Conservation (phyloP, 1,140 invertebrate species). For the Aethina tumida region DNA sequence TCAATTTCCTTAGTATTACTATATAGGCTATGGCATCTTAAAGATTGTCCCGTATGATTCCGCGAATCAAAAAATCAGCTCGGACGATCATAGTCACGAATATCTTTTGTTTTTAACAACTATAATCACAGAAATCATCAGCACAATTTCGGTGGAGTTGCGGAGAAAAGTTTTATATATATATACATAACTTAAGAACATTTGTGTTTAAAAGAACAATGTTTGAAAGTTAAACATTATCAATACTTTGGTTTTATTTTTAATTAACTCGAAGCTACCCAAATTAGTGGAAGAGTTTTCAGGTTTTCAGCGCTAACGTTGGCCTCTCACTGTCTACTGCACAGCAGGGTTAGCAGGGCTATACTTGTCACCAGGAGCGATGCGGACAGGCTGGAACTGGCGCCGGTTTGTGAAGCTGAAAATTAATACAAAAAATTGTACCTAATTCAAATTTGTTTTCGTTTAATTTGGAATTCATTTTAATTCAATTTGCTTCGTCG, state of each 20-base stretch:
- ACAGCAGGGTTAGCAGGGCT: conserved; percentile 9
- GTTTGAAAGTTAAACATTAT: background rate
- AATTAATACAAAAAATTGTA: conserved; percentile 1
- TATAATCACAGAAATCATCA: too few species aligned
- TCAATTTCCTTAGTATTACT: too few species aligned
- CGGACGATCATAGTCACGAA: too few species aligned
- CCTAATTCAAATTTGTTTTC: background rate
- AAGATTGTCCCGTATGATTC: too few species aligned
- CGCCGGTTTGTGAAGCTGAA: conserved; percentile 12
- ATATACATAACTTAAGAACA: conserved; percentile 5
- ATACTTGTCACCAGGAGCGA: conserved; percentile 7
- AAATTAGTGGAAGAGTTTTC: conserved; percentile 12
- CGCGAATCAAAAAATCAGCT: too few species aligned
- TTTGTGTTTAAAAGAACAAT: conserved; percentile 7
- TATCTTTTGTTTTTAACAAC: too few species aligned
- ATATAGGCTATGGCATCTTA: too few species aligned
- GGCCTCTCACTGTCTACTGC: conserved; percentile 5
- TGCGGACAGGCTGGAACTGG: conserved; percentile 5
- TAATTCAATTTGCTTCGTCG: too few species aligned
- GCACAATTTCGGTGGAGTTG: too few species aligned
- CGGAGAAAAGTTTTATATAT: conserved; percentile 1
- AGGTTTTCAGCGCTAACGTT: conserved; percentile 3
- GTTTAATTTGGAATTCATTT: conserved; percentile 1
- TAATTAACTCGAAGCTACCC: conserved; percentile 19
- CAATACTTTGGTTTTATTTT: conserved; percentile 24